Conservation (phyloP, 2,113 vertebrate species). For the Sturnus vulgaris region DNA sequence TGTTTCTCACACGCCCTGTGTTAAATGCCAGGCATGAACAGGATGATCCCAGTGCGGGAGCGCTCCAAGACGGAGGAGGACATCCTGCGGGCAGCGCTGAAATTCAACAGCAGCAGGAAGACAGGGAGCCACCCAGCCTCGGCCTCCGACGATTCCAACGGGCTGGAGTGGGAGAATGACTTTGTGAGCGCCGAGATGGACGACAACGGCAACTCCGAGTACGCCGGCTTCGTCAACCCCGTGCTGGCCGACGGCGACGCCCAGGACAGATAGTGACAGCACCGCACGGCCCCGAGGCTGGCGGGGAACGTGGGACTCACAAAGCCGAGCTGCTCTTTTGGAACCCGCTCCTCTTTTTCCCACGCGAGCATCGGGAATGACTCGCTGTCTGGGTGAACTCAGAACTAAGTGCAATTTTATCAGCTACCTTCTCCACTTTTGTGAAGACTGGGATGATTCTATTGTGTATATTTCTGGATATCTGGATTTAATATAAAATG, state of each 20-base stretch:
- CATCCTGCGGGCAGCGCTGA: constrained; percentile 88
- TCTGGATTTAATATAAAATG: constrained; percentile 51
- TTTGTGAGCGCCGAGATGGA: constrained; percentile 89
- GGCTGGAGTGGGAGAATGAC: constrained; percentile 97
- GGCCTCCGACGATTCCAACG: constrained; percentile 89
- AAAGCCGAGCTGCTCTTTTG: neutral
- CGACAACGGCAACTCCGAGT: constrained; percentile 85
- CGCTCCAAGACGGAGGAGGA: constrained; percentile 95
- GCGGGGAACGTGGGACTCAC: constrained; percentile 14
- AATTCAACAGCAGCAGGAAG: constrained; percentile 71
- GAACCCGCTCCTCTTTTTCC: neutral
- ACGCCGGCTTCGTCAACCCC: constrained; percentile 91
- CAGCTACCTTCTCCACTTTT: constrained; percentile 66
- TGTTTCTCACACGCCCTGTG: neutral
- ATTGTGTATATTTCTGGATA: constrained; percentile 43
- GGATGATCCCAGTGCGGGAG: constrained; percentile 84
- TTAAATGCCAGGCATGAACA: constrained; percentile 84
- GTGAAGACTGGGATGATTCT: constrained; percentile 43
- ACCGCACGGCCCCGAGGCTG: neutral
- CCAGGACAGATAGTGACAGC: constrained; percentile 57
- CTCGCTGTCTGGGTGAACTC: constrained; percentile 34
- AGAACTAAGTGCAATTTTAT: constrained; percentile 79
- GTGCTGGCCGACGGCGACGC: constrained; percentile 61
- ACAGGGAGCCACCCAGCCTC: constrained; percentile 83
- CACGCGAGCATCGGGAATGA: neutral